These are phyloP conservation scores for Odontothrips loti DNA, from an alignment of 2,888 invertebrate genomes.

Conservation along the genomic window DNA sequence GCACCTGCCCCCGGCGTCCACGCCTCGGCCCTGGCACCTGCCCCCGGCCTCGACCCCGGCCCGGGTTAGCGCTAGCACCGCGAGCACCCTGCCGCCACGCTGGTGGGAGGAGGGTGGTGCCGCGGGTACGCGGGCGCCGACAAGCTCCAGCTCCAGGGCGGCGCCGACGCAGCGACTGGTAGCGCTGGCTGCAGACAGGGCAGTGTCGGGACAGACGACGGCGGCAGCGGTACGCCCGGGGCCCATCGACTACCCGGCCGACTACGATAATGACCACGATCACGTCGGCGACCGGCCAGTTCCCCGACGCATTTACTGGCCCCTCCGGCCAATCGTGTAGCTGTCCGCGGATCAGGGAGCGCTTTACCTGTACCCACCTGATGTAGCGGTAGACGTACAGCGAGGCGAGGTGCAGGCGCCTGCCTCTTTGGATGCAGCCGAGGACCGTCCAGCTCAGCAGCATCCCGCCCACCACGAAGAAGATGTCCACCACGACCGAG, in stretches of 20 bases:
- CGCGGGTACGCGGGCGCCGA: too few species aligned
- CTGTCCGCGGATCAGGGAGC: too few species aligned
- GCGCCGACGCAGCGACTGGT: too few species aligned
- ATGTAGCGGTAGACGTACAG: not conserved
- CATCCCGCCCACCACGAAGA: not conserved
- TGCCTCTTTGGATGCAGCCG: not conserved
- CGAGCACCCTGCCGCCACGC: too few species aligned
- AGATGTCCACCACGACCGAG: not conserved
- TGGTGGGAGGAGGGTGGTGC: too few species aligned
- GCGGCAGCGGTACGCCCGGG: not conserved
- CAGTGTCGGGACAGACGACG: too few species aligned
- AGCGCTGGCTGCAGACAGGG: too few species aligned
- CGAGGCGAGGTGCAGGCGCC: not conserved
- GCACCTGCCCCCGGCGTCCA: not conserved
- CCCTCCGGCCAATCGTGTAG: not conserved
- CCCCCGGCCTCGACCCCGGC: not conserved
- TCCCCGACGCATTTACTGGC: not conserved
- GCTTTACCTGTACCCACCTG: not conserved
- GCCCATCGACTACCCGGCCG: slow-evolving; percentile 1
- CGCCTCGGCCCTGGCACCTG: not conserved
- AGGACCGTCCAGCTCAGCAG: slow-evolving; percentile 1
- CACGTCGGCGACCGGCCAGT: not conserved
- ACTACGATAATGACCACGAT: not conserved
- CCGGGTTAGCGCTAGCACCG: not conserved
- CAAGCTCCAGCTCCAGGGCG: too few species aligned